A percentile compares a stretch with the other conserved stretches of the same genome.
These are phyloP conservation scores for Petrocephalus schoutedeni DNA, from an alignment of 2,797 vertebrate species.

Conservation along the genomic window DNA sequence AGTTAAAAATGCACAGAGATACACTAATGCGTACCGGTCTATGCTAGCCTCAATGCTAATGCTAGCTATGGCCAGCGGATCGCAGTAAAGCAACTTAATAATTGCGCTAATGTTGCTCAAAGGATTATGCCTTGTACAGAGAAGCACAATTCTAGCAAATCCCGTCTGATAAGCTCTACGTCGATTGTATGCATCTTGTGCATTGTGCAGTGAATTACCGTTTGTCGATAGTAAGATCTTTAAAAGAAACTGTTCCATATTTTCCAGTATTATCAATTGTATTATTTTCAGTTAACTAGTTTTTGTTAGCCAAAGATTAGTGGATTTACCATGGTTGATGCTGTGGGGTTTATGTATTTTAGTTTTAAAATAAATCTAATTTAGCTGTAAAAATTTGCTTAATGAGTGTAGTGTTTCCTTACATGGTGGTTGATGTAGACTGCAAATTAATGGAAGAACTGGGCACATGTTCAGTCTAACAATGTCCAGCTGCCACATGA, in stretches of 20 bases:
- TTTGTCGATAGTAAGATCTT: not conserved
- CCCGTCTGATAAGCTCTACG: not conserved
- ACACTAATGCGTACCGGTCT: not conserved
- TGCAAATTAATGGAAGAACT: not conserved
- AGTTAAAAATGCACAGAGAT: not conserved
- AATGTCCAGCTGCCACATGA: not conserved
- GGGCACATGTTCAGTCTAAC: not conserved
- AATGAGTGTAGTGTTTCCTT: not conserved
- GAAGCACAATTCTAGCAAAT: not conserved
- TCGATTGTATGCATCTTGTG: not conserved
- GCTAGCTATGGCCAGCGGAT: not conserved
- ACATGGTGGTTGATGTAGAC: not conserved
- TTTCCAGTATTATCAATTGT: not conserved
- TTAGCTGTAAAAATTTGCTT: not conserved
- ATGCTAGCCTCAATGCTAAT: not conserved
- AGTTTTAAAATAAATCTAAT: not conserved
- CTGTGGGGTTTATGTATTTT: not conserved
- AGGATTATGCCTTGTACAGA: not conserved
- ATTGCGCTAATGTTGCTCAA: not conserved
- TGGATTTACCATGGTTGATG: not conserved
- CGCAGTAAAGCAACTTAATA: not conserved
- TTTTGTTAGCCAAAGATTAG: not conserved
- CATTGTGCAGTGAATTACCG: not conserved
- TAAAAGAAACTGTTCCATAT: not conserved
- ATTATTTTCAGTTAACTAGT: not conserved